Evolutionary conservation across 1,140 invertebrate species (phyloP), one percentile per base, ranked within the genome.

Genomic region (Epicauta chinensis): DNA sequence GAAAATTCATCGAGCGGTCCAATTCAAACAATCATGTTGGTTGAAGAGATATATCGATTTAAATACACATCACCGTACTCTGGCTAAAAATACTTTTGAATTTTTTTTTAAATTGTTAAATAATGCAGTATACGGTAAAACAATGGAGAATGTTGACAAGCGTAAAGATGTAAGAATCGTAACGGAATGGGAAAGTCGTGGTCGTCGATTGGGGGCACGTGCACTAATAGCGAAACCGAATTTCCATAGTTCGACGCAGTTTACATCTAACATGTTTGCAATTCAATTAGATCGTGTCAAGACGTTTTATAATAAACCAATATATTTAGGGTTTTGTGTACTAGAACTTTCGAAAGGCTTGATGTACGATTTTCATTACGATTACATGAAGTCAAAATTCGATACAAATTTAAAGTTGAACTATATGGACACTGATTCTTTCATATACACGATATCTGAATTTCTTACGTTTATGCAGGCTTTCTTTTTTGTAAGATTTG

Each of bases 281-380:
- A 56, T 72, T 13, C 55, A 72, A 55, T 17, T 72, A 49, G 53
- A 58, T 23, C 62, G 60, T 55, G 9, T 50, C 6, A 37, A 59
- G 46, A 52, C 71, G 16, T 45, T 53, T 13, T 63, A 69, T 13
- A 58, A 71, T 57, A 71, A 68, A 57, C 66, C 66, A 0, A 59
- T 71, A 7, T 66, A 65, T 43, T 49, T 60, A 5, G 66, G 65
- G 7, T 51, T 65, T 30, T 30, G 29, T 13, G 60, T 69, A 16
- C 41, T 71, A 16, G 68, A 71, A 29, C 31, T 67, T 6, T 61
- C 58, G 7, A 71, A 71, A 60, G 51, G 37, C 3, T 32, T 40
- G 17, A 53, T 68, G 36, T 67, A 67, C 51, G 51, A 66, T 44
- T 67, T 67, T 38, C 61, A 67, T 49, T 68, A 64, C 59, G 46